Base-by-base conservation (phyloP, 1,140 invertebrate species). In the Euwallacea fornicatus region DNA sequence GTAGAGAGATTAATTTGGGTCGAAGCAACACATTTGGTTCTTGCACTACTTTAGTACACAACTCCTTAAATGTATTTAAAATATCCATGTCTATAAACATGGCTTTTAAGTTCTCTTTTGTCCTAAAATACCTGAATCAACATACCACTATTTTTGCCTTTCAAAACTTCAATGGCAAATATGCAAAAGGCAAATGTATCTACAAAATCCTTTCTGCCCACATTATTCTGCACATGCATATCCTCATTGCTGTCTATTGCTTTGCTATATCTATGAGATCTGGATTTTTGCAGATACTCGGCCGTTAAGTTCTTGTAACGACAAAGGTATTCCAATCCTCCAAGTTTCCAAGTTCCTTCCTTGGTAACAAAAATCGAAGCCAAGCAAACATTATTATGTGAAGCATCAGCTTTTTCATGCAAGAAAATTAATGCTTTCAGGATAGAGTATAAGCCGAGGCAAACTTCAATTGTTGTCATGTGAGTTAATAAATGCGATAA, bases 131-230 rank as follows among this genome's bases (percentile, higher is more conserved):
- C 15, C 11, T 50, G 6, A 10, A 10, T 11, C 41, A 42, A 58
- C 21, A 33, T 33, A 89, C 88, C 88, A 79, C 86, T 83, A 75
- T 84, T 84, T 73, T 85, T 85, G 13, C 83, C 79, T 77, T 86
- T 86, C 44, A 94, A 84, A 46, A 94, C 85, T 79, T 91, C 87
- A 77, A 91, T 88, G 11, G 88, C 90, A 46, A 95, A 82, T n/a
- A 89, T 85, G 44, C 89, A 91, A 87, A 94, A 94, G 7, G 89
- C 89, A 84, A 88, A 95, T 73, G 90, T 86, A 83, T 96, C 94
- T 68, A 94, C 86, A 59, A 83, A 83, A 76, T 85, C 82, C 47
- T 82, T 84, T 70, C 79, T 74, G 13, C 85, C 83, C 47, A 78
- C 80, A 67, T 79, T 75, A 74, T 84, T 82, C 78, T 82, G 80